Conservation (phyloP, 2,113 vertebrate genomes). For the Chascanopsetta lugubris region DNA sequence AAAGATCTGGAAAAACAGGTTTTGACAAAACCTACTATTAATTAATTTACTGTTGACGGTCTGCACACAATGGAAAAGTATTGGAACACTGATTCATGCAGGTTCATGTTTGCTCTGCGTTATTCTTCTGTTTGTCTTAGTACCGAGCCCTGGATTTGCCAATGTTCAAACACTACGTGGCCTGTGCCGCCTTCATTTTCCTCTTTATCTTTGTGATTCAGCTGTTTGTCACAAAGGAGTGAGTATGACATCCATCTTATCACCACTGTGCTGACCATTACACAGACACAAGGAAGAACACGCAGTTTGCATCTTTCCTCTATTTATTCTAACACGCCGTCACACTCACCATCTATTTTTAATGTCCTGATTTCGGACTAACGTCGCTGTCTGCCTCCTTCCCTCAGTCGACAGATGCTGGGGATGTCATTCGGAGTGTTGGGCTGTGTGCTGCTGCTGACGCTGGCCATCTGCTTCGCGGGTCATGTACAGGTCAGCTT, state of each 20-base stretch:
- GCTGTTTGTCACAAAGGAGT: conserved; percentile 86
- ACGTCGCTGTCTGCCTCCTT: not conserved
- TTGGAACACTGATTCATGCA: not conserved
- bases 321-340: not conserved
- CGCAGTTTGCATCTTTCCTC: not conserved
- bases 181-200: conserved; percentile 88
- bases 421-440: conserved; percentile 85
- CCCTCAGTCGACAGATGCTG: conserved; percentile 78
- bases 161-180: conserved; percentile 88
- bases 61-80: not conserved
- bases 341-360: no score
- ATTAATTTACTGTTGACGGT: not conserved
- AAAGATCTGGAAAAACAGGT: conserved; percentile 94
- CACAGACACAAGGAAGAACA: not conserved
- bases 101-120: not conserved
- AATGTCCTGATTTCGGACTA: not conserved
- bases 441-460: conserved; percentile 82
- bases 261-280: no score
- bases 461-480: conserved; percentile 87
- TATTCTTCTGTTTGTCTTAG: conserved; percentile 75
- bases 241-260: conserved; percentile 51
- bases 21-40: not conserved
- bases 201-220: conserved; percentile 92
- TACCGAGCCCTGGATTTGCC: conserved; percentile 91
- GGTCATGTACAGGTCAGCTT: conserved; percentile 88